phyloP scores from a whole-genome alignment of 2,797 vertebrate genomes.

The Heterohyrax brucei region DNA sequence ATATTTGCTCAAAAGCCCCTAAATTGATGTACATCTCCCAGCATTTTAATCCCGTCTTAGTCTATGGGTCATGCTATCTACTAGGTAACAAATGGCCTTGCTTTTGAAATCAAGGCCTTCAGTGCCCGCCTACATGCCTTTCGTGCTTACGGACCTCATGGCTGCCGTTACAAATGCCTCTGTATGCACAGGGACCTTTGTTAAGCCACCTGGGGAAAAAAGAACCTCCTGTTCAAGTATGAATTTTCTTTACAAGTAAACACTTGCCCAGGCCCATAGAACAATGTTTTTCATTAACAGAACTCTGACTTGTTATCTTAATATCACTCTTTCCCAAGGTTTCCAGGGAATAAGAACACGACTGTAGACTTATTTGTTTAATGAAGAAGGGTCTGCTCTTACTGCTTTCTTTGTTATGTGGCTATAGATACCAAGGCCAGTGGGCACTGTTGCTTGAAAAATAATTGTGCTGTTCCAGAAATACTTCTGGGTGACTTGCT shows the following conservation, averaged over 20 bases:
- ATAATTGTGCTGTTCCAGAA: background rate
- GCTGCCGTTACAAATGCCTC: background rate
- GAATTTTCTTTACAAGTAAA: background rate
- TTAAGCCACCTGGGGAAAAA: background rate
- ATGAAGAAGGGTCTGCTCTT: background rate
- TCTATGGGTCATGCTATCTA: background rate
- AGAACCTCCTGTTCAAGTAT: background rate
- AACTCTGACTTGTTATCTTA: background rate
- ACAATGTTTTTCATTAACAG: background rate
- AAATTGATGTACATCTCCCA: background rate
- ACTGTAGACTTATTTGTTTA: background rate
- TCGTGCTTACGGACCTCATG: background rate
- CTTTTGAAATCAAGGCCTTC: slow-evolving; percentile 40
- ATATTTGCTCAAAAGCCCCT: background rate
- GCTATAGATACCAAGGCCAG: background rate
- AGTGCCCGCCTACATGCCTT: background rate
- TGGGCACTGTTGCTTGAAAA: slow-evolving; percentile 47
- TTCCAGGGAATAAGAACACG: background rate
- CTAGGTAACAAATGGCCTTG: background rate
- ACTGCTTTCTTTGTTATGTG: background rate
- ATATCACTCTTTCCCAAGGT: background rate
- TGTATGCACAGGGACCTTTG: background rate
- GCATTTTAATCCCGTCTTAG: background rate
- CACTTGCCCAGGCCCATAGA: background rate
- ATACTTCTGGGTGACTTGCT: background rate